Evolutionary conservation across 1,140 invertebrate genomes (phyloP), one percentile per base, ranked within the genome.

Genomic region (Megalopta genalis): DNA sequence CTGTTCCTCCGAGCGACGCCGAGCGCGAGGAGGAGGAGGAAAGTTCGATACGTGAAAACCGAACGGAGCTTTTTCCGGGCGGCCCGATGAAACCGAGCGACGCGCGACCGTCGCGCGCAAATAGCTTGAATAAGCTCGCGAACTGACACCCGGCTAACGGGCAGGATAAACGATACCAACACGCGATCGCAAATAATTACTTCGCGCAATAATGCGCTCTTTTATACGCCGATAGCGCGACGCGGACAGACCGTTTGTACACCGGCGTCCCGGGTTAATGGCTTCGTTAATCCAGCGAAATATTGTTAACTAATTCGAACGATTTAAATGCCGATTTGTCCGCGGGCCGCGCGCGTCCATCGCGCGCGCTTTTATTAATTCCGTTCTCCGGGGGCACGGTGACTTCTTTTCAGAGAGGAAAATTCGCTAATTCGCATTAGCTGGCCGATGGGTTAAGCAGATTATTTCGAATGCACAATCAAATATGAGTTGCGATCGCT

Each of bases 21-120:
- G 57, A 9, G 25, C 46, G 18, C 37, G 27, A 68, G 32, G 16
- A 68, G 54, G 54, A 54, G 25, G 66, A 16, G 10, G n/a, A 46
- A 72, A 23, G 37, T 49, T 62, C 49, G 49, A 79, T n/a, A n/a
- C n/a, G n/a, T 46, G 62, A 37, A 66, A 74, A 77, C 49, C 37
- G 27, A 62, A 67, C 37, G n/a, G 12, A 52, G 7, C n/a, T 79
- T 67, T 74, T 79, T 67, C n/a, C 32, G 4, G 27, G 16, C 3
- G 27, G 16, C 3, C 5, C 6, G 23, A 14, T 21, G 42, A 8
- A 60, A 49, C 49, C 9, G 63, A 42, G 32, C 25, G 18, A 54
- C 6, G 16, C 1, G 7, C 23, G 32, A 25, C 46, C 5, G 18
- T 14, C n/a, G 25, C 1, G 25, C 1, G 21, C 25, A 49, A 77